A percentile compares a stretch with the other conserved stretches of the same genome.
phyloP scores from a whole-genome alignment of 2,888 invertebrate genomes.

The Leistus spinibarbis region DNA sequence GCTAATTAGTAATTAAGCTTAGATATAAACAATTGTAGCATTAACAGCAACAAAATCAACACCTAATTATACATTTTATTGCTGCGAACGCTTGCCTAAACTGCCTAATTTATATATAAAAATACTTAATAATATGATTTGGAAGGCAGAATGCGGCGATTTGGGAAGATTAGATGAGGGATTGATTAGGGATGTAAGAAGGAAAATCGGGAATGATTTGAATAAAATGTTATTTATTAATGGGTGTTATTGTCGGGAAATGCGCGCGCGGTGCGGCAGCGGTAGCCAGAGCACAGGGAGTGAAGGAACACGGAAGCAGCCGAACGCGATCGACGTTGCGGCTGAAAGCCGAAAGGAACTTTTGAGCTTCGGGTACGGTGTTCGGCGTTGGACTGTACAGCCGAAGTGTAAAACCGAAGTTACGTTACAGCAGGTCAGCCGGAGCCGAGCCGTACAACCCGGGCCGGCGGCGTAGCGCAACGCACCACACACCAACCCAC shows the following conservation, averaged over 20 bases:
- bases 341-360: constrained; percentile 44
- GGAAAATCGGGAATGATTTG: not conserved
- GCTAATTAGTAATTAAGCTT: no score
- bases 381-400: no score
- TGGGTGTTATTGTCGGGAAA: no score
- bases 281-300: constrained; percentile 38
- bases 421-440: not conserved
- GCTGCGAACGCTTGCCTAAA: no score
- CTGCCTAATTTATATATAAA: no score
- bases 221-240: not conserved
- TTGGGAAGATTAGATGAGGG: no score
- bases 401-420: not conserved
- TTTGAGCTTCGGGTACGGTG: not conserved
- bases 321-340: constrained; percentile 41
- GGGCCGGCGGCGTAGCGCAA: constrained; percentile 59
- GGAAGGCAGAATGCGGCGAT: no score
- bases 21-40: no score
- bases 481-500: constrained; percentile 50
- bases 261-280: constrained; percentile 14
- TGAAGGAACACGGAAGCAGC: constrained; percentile 7
- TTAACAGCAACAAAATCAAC: no score
- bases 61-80: no score
- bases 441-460: constrained; percentile 50
- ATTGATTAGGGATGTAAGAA: no score
- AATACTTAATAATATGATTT: no score